These are phyloP conservation scores for Montipora capitata DNA, from an alignment of 92 coral and sea anemone species.

Conservation along the genomic window DNA sequence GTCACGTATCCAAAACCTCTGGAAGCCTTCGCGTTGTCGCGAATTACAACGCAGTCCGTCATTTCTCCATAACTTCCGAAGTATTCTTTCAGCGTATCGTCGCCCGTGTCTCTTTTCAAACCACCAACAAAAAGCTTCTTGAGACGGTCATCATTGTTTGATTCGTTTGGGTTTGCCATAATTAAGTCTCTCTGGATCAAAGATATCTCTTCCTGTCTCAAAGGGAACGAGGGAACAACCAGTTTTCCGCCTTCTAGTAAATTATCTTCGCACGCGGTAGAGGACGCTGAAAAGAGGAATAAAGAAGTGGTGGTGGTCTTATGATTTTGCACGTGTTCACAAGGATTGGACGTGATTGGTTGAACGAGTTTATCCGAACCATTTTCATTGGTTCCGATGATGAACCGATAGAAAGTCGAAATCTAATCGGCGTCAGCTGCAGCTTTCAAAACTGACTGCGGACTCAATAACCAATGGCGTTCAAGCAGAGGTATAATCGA, in stretches of 20 bases:
- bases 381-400: conserved; percentile 39
- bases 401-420: background rate
- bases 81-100: conserved; percentile 83
- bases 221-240: background rate
- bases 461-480: conserved; percentile 90
- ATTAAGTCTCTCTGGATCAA: background rate
- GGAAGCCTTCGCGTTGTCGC: conserved; percentile 73
- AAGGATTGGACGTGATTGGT: conserved; percentile 18
- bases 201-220: background rate
- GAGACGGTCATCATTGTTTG: conserved; percentile 58
- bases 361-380: background rate
- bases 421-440: background rate
- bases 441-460: background rate
- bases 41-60: conserved; percentile 84
- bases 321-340: conserved; percentile 35
- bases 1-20: conserved; percentile 98
- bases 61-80: conserved; percentile 80
- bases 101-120: conserved; percentile 79
- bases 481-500: conserved; percentile 81
- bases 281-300: conserved; percentile 33
- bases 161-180: conserved; percentile 23
- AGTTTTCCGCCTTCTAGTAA: background rate
- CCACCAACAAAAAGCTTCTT: conserved; percentile 97
- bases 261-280: background rate
- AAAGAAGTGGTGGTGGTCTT: background rate